Conservation (phyloP, 1,140 invertebrate species). For the Drosophila ficusphila region DNA sequence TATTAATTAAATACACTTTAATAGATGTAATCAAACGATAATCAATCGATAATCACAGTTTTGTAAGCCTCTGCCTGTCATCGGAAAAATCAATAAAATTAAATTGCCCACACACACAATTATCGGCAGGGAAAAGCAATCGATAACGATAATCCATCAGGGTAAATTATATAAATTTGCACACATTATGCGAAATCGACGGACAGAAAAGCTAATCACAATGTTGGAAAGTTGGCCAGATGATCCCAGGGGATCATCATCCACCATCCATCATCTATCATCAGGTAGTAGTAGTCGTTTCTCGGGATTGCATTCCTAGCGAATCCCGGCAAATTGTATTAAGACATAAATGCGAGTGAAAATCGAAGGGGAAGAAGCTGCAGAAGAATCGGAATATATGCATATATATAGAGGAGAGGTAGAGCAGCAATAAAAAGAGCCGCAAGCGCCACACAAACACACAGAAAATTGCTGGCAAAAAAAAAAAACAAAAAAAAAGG, state of each 20-base stretch:
- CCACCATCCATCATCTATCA: conserved; percentile 16
- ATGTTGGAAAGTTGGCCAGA: conserved; percentile 10
- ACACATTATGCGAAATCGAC: conserved; percentile 47
- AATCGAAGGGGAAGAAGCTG: conserved; percentile 9
- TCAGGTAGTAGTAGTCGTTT: background rate
- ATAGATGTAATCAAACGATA: conserved; percentile 9
- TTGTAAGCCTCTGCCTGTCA: conserved; percentile 1
- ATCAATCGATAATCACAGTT: conserved; percentile 20
- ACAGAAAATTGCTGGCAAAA: conserved; percentile 15
- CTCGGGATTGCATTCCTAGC: conserved; percentile 21
- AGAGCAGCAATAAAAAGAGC: conserved; percentile 49
- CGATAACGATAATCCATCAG: conserved; percentile 44
- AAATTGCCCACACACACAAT: conserved; percentile 39
- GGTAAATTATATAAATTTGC: conserved; percentile 61
- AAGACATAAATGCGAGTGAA: conserved; percentile 59
- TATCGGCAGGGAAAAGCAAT: conserved; percentile 38
- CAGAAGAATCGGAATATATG: conserved; percentile 19
- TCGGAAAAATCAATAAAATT: conserved; percentile 49
- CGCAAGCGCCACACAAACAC: conserved; percentile 41
- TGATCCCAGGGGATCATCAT: conserved; percentile 1
- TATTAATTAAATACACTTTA: conserved; percentile 4
- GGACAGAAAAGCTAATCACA: conserved; percentile 39
- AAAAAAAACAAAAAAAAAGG: background rate
- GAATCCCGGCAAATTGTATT: conserved; percentile 46
- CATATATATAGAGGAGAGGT: conserved; percentile 1